Evolutionary conservation across 92 coral and sea anemone species (phyloP), one percentile per base, ranked within the genome.

Genomic region (Porites lobata): DNA sequence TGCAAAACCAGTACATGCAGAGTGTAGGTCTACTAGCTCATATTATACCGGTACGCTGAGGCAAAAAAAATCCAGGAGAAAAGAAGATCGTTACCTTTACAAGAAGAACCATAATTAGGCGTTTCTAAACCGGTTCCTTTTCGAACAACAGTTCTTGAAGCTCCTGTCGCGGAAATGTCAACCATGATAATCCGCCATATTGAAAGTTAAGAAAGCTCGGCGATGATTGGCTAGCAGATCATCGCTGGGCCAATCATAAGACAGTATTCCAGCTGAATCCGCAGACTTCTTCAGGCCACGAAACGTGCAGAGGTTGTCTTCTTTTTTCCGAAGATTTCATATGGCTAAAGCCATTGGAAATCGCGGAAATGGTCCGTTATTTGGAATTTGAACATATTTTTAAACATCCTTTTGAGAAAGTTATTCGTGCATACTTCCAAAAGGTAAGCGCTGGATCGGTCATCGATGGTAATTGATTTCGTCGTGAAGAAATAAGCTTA

Each of bases 401-500:
- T 82, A 96, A 94, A 78, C 91, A 96, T 90, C 93, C 99, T 11
- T 96, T 96, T 86, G 98, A 96, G 85, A 77, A 85, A 53, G 99
- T 96, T 12, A 93, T 82, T 6, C 91, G 90, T 56, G 98, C 98
- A 1, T 96, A 96, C 85, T 96, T 96, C 65, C 95, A 94, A 69
- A 96, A 96, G 97, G 99, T 96, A 66, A 53, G 14, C 14, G 18
- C 4, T 18, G 2, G 51, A 26, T 32, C 52, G 57, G 86, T 6
- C 50, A 68, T 38, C 6, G 47, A 38, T 38, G 47, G 47, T 3
- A 38, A 38, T 38, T 38, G 47, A 38, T 4, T 38, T 38, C 5
- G 47, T 38, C 32, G 32, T 29, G 32, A 29, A 29, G 32, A 29
- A 29, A 29, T 29, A 29, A 29, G 32, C 32, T 29, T 29, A 29